phyloP scores from a whole-genome alignment of 2,797 vertebrate species.

The Crax fasciolata region DNA sequence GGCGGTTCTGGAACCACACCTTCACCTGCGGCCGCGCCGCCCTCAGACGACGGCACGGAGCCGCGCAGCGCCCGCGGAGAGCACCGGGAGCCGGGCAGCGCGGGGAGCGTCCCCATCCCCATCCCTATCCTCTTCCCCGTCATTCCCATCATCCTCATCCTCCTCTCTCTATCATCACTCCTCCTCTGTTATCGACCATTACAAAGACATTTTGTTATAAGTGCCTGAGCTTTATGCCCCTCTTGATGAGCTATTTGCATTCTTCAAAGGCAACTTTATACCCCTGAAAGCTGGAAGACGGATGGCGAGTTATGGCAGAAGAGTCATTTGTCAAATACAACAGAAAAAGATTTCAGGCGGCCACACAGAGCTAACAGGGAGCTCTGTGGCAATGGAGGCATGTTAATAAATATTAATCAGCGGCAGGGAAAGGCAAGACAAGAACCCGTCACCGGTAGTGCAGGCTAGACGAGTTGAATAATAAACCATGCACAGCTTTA shows the following conservation, averaged over 20 bases:
- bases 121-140: no score
- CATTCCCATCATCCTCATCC: neutral
- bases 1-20: slow-evolving; percentile 97
- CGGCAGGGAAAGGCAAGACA: slow-evolving; percentile 55
- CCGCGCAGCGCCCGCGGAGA: neutral
- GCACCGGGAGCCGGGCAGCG: no score
- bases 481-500: slow-evolving; percentile 49
- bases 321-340: neutral
- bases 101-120: no score
- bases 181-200: rapidly evolving
- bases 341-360: neutral
- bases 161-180: neutral
- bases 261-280: neutral
- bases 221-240: neutral
- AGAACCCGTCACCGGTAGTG: slow-evolving; percentile 40
- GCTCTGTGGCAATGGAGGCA: neutral
- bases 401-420: slow-evolving; percentile 66
- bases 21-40: slow-evolving; percentile 86
- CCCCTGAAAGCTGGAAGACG: neutral
- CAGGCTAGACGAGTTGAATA: slow-evolving; percentile 57
- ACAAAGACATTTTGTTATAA: neutral
- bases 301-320: neutral
- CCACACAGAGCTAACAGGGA: neutral
- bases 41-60: neutral
- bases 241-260: neutral